phyloP scores from a whole-genome alignment of 2,797 vertebrate genomes.

The Gallinago stenura region DNA sequence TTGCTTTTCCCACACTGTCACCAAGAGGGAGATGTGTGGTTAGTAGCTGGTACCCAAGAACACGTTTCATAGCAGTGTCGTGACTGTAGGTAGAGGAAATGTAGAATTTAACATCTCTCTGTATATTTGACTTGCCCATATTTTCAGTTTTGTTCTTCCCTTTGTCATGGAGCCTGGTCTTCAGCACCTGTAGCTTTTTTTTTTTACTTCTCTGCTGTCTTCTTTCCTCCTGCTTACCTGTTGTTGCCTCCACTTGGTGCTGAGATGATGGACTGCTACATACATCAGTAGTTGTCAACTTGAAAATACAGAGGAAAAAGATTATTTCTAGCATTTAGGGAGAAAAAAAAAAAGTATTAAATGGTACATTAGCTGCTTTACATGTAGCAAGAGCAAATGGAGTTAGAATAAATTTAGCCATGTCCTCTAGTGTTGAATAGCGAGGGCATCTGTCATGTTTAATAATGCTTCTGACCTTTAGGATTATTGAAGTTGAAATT shows the following conservation, averaged over 20 bases:
- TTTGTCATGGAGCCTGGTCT: not conserved
- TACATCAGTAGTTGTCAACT: constrained; percentile 40
- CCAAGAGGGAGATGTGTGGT: not conserved
- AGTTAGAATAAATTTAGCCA: constrained; percentile 51
- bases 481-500: constrained; percentile 70
- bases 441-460: constrained; percentile 67
- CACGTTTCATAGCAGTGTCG: not conserved
- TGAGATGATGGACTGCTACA: constrained; percentile 53
- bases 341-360: not conserved
- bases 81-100: not conserved
- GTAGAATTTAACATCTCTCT: not conserved
- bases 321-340: constrained; percentile 30
- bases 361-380: constrained; percentile 53
- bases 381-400: constrained; percentile 24
- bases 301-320: not conserved
- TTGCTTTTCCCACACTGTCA: not conserved
- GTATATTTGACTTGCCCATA: not conserved
- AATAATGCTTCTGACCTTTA: constrained; percentile 71
- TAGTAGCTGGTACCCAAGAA: not conserved
- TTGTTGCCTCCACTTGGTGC: constrained; percentile 34
- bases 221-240: not conserved
- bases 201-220: not conserved
- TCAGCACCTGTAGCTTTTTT: not conserved
- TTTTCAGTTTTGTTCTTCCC: not conserved
- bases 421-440: constrained; percentile 35